These are phyloP conservation scores for Montipora capitata DNA, from an alignment of 92 coral and sea anemone species.

Conservation along the genomic window DNA sequence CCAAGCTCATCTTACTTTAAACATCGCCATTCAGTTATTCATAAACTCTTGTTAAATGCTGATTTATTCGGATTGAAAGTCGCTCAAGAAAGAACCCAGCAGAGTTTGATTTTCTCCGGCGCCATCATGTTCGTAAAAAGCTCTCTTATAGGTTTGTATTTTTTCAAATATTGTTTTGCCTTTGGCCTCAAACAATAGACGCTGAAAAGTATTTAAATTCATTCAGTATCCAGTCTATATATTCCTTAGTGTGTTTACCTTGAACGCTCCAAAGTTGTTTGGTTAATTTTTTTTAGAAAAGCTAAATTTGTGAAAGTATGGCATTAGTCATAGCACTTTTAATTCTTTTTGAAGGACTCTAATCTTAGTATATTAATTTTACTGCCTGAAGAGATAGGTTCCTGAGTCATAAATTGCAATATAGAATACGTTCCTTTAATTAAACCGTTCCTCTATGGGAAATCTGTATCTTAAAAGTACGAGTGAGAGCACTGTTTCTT, in stretches of 20 bases:
- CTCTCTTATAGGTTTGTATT: constrained; percentile 51
- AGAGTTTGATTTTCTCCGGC: background rate
- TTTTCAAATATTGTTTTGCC: background rate
- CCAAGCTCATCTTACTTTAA: background rate
- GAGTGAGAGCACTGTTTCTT: too few relatives aligned
- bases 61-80: background rate
- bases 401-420: background rate
- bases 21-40: background rate
- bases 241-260: background rate
- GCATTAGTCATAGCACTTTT: background rate
- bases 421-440: too few relatives aligned
- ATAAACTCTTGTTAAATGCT: background rate
- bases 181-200: background rate
- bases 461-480: too few relatives aligned
- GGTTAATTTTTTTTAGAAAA: background rate
- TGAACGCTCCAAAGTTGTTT: background rate
- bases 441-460: too few relatives aligned
- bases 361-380: background rate
- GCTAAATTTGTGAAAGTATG: background rate
- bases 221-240: background rate
- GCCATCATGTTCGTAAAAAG: constrained; percentile 39
- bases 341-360: background rate
- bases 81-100: background rate
- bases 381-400: background rate
- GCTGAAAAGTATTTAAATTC: background rate